Evolutionary conservation across 2,113 vertebrate species (phyloP), one percentile per base, ranked within the genome.

Genomic region (Caranx ignobilis): DNA sequence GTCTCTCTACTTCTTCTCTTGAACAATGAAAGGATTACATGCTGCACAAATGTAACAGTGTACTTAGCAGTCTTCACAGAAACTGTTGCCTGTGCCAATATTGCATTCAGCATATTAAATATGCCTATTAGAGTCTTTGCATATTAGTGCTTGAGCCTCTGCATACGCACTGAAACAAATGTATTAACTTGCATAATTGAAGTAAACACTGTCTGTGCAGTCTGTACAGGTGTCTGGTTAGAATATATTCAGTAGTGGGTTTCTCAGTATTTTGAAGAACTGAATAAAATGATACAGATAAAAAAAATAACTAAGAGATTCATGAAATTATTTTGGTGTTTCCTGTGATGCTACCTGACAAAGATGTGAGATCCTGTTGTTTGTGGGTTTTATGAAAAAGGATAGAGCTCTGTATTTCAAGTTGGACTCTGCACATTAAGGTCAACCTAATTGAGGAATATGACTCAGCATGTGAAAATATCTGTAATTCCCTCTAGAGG

Each of bases 171-270:
- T 82, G 84, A 76, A 52, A 66, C 2, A 0, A 62, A 67, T 54
- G 31, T 56, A 67, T 86, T 60, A 55, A 71, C 37, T 50, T 69
- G 64, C 69, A 81, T 83, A 71, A 71, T 45, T 83, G 47, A 79
- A 74, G 65, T 10, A 31, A 63, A 65, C 41, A 74, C 48, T 26
- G 55, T 32, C 39, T 77, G 35, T 74, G 60, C 11, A 21, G 5
- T 54, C 11, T 31, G 11, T 55, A 35, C 45, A 19, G 37, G 26
- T 66, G 62, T 55, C 39, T 71, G 16, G 15, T 84, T 19, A 37
- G 48, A 61, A 71, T 10, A 34, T 52, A 16, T 5, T 0, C 10
- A 10, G 45, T 5, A 21, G 37, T 52, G 12, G 1, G 16, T 12
- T 43, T 47, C 8, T 62, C 26, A 31, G 57, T 56, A 48, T 55